Conservation (phyloP, 2,888 invertebrate genomes). For the Nomada hirtipes region DNA sequence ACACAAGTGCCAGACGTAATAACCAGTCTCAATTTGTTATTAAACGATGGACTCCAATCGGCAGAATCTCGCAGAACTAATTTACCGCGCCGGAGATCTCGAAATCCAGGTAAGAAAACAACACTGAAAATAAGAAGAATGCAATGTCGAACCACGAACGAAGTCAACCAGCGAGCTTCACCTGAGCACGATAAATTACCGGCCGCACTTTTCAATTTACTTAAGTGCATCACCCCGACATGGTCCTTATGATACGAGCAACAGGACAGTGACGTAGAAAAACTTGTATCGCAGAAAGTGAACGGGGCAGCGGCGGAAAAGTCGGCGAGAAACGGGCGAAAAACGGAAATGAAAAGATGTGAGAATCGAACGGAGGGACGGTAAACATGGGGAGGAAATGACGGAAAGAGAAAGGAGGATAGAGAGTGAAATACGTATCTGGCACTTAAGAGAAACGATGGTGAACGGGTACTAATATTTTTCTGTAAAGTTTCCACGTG, state of each 20-base stretch:
- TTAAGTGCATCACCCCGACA: constrained; percentile 66
- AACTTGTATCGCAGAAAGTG: background rate
- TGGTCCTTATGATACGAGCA: constrained; percentile 38
- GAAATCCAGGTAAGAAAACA: background rate
- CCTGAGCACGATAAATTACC: constrained; percentile 58
- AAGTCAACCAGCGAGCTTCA: constrained; percentile 9
- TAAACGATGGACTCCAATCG: too few relatives aligned
- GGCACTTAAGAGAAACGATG: constrained; percentile 7
- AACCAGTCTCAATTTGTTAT: too few relatives aligned
- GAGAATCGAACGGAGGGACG: background rate
- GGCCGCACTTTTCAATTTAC: constrained; percentile 71
- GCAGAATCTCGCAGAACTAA: too few relatives aligned
- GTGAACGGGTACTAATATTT: constrained; percentile 52
- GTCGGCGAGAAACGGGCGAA: background rate
- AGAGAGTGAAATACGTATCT: background rate
- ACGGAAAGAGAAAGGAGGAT: background rate
- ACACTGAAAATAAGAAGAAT: background rate
- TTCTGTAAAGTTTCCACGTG: constrained; percentile 49
- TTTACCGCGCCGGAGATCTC: background rate
- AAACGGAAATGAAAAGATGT: background rate
- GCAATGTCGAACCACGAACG: background rate
- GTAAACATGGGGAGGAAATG: background rate
- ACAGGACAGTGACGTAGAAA: constrained; percentile 29
- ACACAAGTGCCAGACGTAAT: too few relatives aligned
- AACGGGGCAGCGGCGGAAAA: background rate